Conservation (phyloP, 2,113 vertebrate species). For the Cromileptes altivelis region DNA sequence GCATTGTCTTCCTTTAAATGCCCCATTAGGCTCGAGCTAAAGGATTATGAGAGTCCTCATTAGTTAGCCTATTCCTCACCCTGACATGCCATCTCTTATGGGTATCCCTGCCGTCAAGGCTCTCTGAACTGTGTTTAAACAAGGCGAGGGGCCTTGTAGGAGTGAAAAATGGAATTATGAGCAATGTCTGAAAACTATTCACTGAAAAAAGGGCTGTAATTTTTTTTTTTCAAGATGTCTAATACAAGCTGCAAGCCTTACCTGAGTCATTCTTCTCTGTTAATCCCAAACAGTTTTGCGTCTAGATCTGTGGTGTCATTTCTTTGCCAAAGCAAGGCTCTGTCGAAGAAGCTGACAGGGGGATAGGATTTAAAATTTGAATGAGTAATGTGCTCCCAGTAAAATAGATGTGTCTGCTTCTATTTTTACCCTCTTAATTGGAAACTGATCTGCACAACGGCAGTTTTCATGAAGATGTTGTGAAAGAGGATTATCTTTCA, state of each 20-base stretch:
- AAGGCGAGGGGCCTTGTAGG: constrained; percentile 59
- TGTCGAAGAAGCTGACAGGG: constrained; percentile 26
- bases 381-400: constrained; percentile 24
- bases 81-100: constrained; percentile 81
- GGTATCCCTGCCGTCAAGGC: constrained; percentile 68
- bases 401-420: constrained; percentile 19
- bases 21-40: constrained; percentile 85
- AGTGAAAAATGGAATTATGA: constrained; percentile 58
- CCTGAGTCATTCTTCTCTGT: constrained; percentile 17
- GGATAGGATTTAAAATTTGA: constrained; percentile 27
- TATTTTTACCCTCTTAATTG: constrained; percentile 59
- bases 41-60: constrained; percentile 86
- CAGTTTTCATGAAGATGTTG: constrained; percentile 60
- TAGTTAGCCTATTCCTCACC: constrained; percentile 83
- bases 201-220: constrained; percentile 6
- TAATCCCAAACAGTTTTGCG: constrained; percentile 34
- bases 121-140: constrained; percentile 77
- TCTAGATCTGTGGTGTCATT: constrained; percentile 12
- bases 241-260: constrained; percentile 3
- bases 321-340: constrained; percentile 11
- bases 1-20: constrained; percentile 86
- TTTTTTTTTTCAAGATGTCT: neutral
- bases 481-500: constrained; percentile 73
- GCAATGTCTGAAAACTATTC: constrained; percentile 41
- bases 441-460: constrained; percentile 58